Evolutionary conservation across 2,113 vertebrate genomes (phyloP).

Genomic region (Promerops cafer): DNA sequence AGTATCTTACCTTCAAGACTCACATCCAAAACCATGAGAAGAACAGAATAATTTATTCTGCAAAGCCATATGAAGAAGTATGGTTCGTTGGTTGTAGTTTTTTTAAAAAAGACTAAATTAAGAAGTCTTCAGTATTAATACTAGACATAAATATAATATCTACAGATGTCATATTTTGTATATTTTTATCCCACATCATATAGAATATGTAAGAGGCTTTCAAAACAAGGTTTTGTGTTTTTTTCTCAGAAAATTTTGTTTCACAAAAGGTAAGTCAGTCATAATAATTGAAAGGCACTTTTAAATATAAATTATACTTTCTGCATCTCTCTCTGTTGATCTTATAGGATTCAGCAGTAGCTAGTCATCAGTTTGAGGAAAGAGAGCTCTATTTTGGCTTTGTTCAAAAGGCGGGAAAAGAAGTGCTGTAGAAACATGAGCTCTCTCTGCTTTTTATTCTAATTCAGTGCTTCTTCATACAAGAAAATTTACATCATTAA

Average conservation of each 20-base stretch:
- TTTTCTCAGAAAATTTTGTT: background rate
- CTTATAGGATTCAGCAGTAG: background rate
- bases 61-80: background rate
- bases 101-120: background rate
- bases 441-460: background rate
- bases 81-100: fast-evolving
- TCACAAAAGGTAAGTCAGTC: background rate
- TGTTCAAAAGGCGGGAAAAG: background rate
- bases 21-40: background rate
- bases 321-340: background rate
- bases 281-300: background rate
- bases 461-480: background rate
- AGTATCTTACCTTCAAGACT: background rate
- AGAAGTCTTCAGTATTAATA: background rate
- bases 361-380: background rate
- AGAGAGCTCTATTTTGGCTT: background rate
- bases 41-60: background rate
- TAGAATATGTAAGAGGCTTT: background rate
- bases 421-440: background rate
- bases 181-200: background rate
- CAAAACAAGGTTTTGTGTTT: fast-evolving
- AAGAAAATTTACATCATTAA: background rate
- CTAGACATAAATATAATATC: background rate
- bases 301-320: background rate
- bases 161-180: background rate